Evolutionary conservation across 2,113 vertebrate genomes (phyloP), one percentile per base, ranked within the genome.

Genomic region (Poecile atricapillus): DNA sequence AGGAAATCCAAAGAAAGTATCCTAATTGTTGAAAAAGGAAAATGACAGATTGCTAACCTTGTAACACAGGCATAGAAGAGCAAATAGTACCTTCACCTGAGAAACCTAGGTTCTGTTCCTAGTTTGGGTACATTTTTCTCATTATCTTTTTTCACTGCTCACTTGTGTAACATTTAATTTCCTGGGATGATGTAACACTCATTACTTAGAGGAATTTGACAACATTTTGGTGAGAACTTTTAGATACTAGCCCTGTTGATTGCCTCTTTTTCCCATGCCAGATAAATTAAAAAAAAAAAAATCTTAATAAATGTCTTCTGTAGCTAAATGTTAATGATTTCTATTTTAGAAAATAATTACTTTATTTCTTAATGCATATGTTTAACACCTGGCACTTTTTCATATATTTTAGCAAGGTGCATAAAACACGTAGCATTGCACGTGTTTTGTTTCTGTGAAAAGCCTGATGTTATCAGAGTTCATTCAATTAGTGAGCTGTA

Each of bases 191-290:
- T 18, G 9, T 33, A 76, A 59, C 1, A 2, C 5, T 73, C 35
- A 60, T 43, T 44, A 37, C 10, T 35, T 69, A 37, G 23, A 91
- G 8, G 15, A 46, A 9, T 65, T 35, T 33, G 55, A 14, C n/a
- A 77, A 13, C 2, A 27, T 50, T 65, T 55, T 64, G 33, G 11
- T 25, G 28, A 70, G 15, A 78, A 67, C 2, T 2, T 83, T 76
- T 67, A 21, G 28, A 31, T n/a, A 20, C 4, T 35, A n/a, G 7
- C 15, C 12, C 5, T 49, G 13, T 30, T 41, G 33, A 37, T 33
- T 80, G 23, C 5, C 6, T 52, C 9, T 49, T 75, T 63, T 55
- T 2, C 10, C 13, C 8, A 10, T 0, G 1, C 6, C 53, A 15
- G 15, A 5, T 52, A 69, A 47, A 31, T 46, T 1, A 0, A 41